A percentile compares a stretch with the other conserved stretches of the same genome.
Evolutionary conservation across 2,888 invertebrate species (phyloP).

Genomic region (Acleris sparsana): DNA sequence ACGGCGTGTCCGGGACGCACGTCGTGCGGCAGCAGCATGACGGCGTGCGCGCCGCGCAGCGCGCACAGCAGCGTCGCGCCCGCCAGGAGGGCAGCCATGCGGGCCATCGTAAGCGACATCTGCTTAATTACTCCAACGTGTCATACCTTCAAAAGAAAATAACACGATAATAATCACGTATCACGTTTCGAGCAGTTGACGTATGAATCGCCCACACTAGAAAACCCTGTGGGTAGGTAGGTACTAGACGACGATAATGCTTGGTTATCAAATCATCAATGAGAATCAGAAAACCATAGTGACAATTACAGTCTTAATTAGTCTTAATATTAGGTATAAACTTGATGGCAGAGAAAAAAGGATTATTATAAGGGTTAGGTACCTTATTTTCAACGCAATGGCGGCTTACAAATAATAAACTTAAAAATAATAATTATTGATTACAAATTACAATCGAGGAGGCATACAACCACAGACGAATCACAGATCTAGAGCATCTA

Average conservation of each 20-base stretch:
- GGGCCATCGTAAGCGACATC: slow-evolving; percentile 48
- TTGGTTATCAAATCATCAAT: no score
- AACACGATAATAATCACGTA: slow-evolving; percentile 17
- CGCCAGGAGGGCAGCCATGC: slow-evolving; percentile 72
- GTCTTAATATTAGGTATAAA: background rate
- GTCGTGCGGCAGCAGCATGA: slow-evolving; percentile 92
- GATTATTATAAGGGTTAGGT: no score
- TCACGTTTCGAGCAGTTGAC: background rate
- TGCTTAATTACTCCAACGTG: slow-evolving; percentile 68
- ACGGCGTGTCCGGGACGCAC: slow-evolving; percentile 95
- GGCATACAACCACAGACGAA: no score
- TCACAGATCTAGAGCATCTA: no score
- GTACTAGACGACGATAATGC: no score
- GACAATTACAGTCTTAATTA: background rate
- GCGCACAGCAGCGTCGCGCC: slow-evolving; percentile 71
- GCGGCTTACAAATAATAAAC: no score
- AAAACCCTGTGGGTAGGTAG: background rate
- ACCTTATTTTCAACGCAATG: no score
- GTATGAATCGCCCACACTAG: background rate
- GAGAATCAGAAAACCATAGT: no score
- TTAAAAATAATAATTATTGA: no score
- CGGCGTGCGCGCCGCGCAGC: slow-evolving; percentile 62
- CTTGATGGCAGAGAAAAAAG: no score
- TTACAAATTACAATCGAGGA: no score
- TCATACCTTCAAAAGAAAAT: slow-evolving; percentile 65